Base-by-base conservation (phyloP, 2,888 invertebrate genomes). In the Calephelis perditalis region DNA sequence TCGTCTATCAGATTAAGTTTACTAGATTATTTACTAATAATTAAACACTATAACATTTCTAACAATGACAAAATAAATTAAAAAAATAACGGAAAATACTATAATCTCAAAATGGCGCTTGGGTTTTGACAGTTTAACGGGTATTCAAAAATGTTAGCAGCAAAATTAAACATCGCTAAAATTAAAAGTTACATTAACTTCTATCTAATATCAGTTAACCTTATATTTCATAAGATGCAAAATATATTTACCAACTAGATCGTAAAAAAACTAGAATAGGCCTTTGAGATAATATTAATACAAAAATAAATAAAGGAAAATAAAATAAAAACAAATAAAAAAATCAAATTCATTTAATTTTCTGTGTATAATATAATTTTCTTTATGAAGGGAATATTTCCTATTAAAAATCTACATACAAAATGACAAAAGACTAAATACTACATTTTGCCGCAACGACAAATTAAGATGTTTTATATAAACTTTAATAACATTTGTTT, bases 261-360 rank as follows among this genome's bases (percentile, higher is more conserved):
- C 37, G 49, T 58, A 43, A 52, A 52, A 55, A 57, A 60, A 59
- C 61, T 57, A 60, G 62, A 64, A 63, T 67, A 71, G 70, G 70
- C 69, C 68, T 65, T 69, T 65, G 63, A 64, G 61, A 63, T 69
- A 73, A 71, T 68, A 70, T 72, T 69, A 69, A 64, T 64, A 75
- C 70, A 65, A 62, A 71, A 70, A 62, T 59, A 73, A 75, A 70
- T 64, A 62, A 74, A 75, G 67, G 66, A 70, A 72, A 74, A 71
- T 56, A 73, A 76, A 72, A 75, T 71, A 67, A 74, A 75, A 73
- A 73, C 72, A 74, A 70, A 67, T 71, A 74, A 80, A 82, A 86
- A 83, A 87, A 84, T 82, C 82, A 84, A 59, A 59, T 56, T 82
- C 82, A 77, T 84, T 89, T 90, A 86, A 86, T 87, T 84, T 84